Base-by-base conservation (phyloP, 2,113 vertebrate species). In the Piprites chloris region DNA sequence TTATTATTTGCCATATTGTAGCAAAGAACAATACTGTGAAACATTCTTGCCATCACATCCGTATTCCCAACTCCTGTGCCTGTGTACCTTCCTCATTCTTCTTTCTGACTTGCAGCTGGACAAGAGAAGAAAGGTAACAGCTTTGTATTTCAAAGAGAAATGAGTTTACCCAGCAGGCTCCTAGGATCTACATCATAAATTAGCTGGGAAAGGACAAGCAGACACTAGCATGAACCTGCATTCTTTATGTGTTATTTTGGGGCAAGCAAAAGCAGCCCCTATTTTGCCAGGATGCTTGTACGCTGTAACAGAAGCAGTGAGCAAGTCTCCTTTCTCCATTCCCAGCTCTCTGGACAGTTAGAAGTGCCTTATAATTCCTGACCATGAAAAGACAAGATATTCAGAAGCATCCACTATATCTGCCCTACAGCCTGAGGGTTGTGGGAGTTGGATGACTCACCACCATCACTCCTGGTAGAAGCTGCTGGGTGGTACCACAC, bases 121-220 rank as follows among this genome's bases (percentile, higher is more conserved):
- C 41, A 68, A 83, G 80, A 24, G 42, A 63, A 74, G n/a, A 78
- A 90, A 68, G 55, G 66, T 49, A 94, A 69, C 14, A 79, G 66
- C 20, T 94, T 80, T 55, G 37, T 80, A 73, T 76, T 87, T 87
- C 59, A 66, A 52, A 82, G 44, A 86, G 33, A 94, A 93, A 71
- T 18, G 2, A 80, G 23, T 0, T 0, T n/a, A 58, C 24, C n/a
- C 63, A 71, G 59, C 42, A 68, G 3, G 3, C 27, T 68, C 21
- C 52, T 50, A 23, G 24, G 28, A 90, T 32, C 63, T 71, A 47
- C 55, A 39, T 17, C 49, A 15, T 73, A 63, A 88, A 83, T 7
- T 47, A 75, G 5, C 39, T 84, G 75, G 63, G 33, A 90, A 91
- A 67, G 55, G 27, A 59, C 63, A 86, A 35, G 47, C 35, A 86